phyloP scores from a whole-genome alignment of 2,888 invertebrate genomes.

The Arrhopalites spinosus region DNA sequence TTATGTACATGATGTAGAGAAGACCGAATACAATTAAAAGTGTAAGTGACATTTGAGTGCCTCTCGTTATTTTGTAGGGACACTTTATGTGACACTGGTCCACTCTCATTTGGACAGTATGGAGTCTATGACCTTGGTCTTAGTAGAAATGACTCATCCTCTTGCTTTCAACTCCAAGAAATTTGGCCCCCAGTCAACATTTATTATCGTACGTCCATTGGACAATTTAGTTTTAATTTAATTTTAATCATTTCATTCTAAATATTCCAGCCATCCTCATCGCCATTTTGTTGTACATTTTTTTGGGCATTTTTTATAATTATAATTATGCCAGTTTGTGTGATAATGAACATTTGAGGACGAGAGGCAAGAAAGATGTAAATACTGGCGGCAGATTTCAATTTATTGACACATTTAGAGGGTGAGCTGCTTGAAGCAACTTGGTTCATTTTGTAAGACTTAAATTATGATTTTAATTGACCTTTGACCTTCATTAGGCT shows the following conservation, averaged over 20 bases:
- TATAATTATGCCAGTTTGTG: too few species aligned
- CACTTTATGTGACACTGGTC: background rate
- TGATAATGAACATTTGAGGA: too few species aligned
- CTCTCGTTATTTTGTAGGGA: background rate
- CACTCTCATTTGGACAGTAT: background rate
- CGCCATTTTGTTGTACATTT: background rate
- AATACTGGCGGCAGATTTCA: background rate
- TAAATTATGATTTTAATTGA: background rate
- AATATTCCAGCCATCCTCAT: background rate
- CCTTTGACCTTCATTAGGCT: background rate
- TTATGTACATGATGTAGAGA: background rate
- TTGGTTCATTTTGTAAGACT: background rate
- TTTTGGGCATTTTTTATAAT: background rate
- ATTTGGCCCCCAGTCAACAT: background rate
- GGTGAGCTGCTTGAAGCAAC: background rate
- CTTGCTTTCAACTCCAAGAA: background rate
- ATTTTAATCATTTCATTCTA: too few species aligned
- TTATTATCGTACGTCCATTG: background rate
- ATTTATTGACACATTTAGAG: background rate
- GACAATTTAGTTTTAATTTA: background rate
- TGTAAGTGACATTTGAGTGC: background rate
- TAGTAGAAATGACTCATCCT: background rate
- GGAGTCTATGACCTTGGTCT: background rate
- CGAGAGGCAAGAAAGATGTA: background rate
- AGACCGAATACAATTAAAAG: background rate